Conservation (phyloP, 2,113 vertebrate species). For the Mormoops blainvillei region DNA sequence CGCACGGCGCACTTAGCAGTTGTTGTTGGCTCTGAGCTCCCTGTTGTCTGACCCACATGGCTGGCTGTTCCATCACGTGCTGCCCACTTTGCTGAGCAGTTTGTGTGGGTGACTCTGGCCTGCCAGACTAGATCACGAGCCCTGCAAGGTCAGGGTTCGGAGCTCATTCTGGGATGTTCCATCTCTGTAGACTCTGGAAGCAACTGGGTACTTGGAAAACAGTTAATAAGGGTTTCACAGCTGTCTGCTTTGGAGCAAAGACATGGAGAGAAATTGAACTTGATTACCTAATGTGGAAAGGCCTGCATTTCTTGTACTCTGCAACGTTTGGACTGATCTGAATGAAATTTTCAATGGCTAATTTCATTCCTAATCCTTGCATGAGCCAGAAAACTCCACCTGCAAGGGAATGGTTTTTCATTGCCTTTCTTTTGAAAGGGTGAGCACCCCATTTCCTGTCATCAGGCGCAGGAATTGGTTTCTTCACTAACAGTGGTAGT, state of each 20-base stretch:
- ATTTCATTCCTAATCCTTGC: conserved; percentile 49
- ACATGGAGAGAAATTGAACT: conserved; percentile 46
- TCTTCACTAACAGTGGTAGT: background rate
- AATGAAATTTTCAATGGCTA: conserved; percentile 64
- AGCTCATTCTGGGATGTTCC: background rate
- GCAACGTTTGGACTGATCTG: conserved; percentile 36
- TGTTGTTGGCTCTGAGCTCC: conserved; percentile 40
- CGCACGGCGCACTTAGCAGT: background rate
- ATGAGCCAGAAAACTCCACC: conserved; percentile 60
- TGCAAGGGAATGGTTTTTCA: conserved; percentile 40
- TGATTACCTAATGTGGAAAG: conserved; percentile 28
- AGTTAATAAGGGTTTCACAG: background rate
- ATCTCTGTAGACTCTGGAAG: background rate
- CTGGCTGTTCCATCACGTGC: background rate
- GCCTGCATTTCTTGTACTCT: conserved; percentile 30
- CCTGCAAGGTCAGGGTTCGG: background rate
- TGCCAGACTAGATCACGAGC: background rate
- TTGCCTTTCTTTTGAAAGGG: conserved; percentile 14
- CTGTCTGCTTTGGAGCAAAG: background rate
- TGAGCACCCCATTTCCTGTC: conserved; percentile 38
- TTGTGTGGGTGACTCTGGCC: background rate
- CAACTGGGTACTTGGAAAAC: background rate
- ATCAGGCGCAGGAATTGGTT: background rate
- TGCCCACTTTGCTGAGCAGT: background rate
- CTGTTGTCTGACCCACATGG: conserved; percentile 28